These are phyloP conservation scores for Dipodomys merriami DNA, from an alignment of 2,113 vertebrate genomes.

Conservation along the genomic window DNA sequence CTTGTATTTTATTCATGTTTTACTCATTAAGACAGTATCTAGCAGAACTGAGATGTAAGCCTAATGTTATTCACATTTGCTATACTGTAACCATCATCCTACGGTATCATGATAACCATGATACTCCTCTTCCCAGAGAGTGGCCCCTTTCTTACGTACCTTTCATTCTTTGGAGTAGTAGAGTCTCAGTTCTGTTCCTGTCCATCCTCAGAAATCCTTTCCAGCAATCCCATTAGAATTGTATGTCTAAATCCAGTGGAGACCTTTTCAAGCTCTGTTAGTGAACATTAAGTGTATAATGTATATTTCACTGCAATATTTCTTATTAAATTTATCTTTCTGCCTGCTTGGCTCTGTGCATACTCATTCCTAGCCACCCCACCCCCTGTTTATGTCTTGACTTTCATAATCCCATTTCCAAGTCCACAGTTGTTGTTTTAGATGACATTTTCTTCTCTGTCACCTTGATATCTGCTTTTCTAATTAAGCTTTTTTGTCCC, in stretches of 20 bases:
- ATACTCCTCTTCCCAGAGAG: background rate
- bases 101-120: background rate
- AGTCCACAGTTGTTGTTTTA: background rate
- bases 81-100: background rate
- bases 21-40: constrained; percentile 13
- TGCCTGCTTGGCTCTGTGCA: background rate
- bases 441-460: background rate
- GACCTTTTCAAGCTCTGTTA: background rate
- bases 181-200: background rate
- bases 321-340: background rate
- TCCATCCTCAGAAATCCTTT: background rate
- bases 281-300: too few species aligned
- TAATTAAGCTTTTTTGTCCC: background rate
- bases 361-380: background rate
- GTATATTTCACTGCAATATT: background rate
- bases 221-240: background rate
- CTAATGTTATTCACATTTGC: background rate
- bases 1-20: background rate
- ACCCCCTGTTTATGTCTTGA: background rate
- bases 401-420: background rate
- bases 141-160: background rate
- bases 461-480: background rate
- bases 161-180: background rate
- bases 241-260: constrained; percentile 27
- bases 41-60: background rate